Conservation (phyloP, 2,797 vertebrate genomes). For the Discoglossus pictus region DNA sequence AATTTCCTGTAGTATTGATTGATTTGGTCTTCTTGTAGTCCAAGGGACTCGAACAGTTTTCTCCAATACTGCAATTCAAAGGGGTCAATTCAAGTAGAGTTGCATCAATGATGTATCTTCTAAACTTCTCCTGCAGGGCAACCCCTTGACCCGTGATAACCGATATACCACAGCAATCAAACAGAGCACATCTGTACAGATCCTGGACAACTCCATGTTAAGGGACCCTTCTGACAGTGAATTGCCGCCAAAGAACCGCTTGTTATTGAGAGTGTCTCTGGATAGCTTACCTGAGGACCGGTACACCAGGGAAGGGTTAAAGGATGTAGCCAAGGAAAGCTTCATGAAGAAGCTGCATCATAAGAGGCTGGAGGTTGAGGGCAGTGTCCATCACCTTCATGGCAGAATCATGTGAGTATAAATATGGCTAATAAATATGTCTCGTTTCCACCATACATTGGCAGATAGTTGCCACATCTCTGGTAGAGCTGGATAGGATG, state of each 20-base stretch:
- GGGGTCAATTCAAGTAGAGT: too few relatives aligned
- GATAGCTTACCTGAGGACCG: background rate
- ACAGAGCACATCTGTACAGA: constrained; percentile 33
- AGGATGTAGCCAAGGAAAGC: constrained; percentile 15
- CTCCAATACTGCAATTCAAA: too few relatives aligned
- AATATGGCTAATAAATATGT: background rate
- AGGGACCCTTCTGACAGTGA: constrained; percentile 1
- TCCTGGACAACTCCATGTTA: constrained; percentile 40
- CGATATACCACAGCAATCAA: constrained; percentile 19
- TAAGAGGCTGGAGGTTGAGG: constrained; percentile 21
- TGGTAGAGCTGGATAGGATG: too few relatives aligned
- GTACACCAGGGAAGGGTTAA: constrained; percentile 34
- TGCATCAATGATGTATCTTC: too few relatives aligned
- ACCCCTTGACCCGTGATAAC: constrained; percentile 23
- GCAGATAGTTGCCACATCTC: too few relatives aligned
- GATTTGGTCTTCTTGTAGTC: too few relatives aligned
- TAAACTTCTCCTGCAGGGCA: constrained; percentile 38
- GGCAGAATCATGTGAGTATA: constrained; percentile 51
- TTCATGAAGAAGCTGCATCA: constrained; percentile 21
- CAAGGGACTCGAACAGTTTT: too few relatives aligned
- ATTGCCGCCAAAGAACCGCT: background rate
- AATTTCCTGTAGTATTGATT: too few relatives aligned
- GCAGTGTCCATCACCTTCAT: constrained; percentile 44
- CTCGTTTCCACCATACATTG: too few relatives aligned
- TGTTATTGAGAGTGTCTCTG: constrained; percentile 4